phyloP scores from a whole-genome alignment of 2,797 vertebrate genomes.

The Coccyzus lansbergi region DNA sequence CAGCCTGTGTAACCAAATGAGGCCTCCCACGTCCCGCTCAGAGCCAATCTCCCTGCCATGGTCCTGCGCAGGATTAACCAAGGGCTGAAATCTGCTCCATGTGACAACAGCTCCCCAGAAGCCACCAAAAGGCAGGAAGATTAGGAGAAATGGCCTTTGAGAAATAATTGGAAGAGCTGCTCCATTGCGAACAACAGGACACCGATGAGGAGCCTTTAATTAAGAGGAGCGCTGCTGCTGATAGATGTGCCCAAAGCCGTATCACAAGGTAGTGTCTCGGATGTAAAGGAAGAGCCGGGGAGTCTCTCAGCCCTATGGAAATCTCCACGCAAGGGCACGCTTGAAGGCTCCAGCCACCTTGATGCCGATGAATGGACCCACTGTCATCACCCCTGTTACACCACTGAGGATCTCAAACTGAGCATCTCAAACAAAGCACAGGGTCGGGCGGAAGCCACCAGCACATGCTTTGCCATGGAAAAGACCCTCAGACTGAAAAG shows the following conservation, averaged over 20 bases:
- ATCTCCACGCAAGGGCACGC: not conserved
- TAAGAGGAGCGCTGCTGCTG: not conserved
- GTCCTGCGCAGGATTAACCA: not conserved
- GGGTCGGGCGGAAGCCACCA: not conserved
- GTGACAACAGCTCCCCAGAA: not conserved
- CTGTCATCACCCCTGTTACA: not conserved
- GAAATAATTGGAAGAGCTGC: constrained; percentile 60
- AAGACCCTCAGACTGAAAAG: not conserved
- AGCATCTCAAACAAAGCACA: not conserved
- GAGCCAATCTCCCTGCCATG: not conserved
- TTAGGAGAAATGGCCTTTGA: not conserved
- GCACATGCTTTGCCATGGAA: not conserved
- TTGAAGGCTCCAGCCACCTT: not conserved
- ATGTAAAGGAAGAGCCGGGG: not conserved
- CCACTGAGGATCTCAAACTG: not conserved
- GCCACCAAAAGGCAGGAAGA: not conserved
- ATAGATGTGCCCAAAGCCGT: not conserved
- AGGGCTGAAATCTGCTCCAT: not conserved
- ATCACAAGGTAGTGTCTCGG: not conserved
- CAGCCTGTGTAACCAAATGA: not conserved
- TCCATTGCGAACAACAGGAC: constrained; percentile 33
- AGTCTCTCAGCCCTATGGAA: not conserved
- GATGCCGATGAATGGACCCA: not conserved
- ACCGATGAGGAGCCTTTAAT: constrained; percentile 6
- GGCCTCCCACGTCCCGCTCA: not conserved